Percentiles rank a stretch among this genome's conserved stretches.
phyloP scores from a whole-genome alignment of 1,140 invertebrate genomes.

The Oppia nitens region DNA sequence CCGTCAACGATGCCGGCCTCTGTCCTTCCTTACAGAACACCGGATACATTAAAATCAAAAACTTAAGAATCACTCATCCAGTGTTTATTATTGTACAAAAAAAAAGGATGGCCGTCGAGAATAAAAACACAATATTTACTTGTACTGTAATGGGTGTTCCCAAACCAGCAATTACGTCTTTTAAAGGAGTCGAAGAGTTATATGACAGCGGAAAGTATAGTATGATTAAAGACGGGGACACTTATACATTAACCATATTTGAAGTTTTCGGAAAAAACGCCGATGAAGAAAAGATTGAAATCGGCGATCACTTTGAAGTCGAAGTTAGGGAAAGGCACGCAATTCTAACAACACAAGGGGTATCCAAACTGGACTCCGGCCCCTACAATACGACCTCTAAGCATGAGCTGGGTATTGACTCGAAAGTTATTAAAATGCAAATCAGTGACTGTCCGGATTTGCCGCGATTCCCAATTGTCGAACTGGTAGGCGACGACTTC shows the following conservation, averaged over 20 bases:
- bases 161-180: constrained; percentile 51
- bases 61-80: constrained; percentile 45
- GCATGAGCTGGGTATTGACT: constrained; percentile 86
- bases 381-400: constrained; percentile 79
- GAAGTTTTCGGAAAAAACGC: constrained; percentile 94
- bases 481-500: constrained; percentile 87
- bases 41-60: constrained; percentile 74
- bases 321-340: constrained; percentile 61
- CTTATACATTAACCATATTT: constrained; percentile 66
- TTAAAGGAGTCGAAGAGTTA: constrained; percentile 17
- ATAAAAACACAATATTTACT: constrained; percentile 80
- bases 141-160: constrained; percentile 59
- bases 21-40: constrained; percentile 47
- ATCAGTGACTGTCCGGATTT: constrained; percentile 71
- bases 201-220: constrained; percentile 60
- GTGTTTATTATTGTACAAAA: constrained; percentile 38
- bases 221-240: constrained; percentile 62
- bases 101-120: constrained; percentile 45
- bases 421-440: constrained; percentile 76
- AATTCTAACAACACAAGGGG: constrained; percentile 77
- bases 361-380: constrained; percentile 66
- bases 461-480: constrained; percentile 70
- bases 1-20: constrained; percentile 92
- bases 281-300: constrained; percentile 85
- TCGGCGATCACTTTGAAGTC: constrained; percentile 15